These are phyloP conservation scores for Ladona fulva DNA, from an alignment of 1,140 invertebrate genomes.

Conservation along the genomic window DNA sequence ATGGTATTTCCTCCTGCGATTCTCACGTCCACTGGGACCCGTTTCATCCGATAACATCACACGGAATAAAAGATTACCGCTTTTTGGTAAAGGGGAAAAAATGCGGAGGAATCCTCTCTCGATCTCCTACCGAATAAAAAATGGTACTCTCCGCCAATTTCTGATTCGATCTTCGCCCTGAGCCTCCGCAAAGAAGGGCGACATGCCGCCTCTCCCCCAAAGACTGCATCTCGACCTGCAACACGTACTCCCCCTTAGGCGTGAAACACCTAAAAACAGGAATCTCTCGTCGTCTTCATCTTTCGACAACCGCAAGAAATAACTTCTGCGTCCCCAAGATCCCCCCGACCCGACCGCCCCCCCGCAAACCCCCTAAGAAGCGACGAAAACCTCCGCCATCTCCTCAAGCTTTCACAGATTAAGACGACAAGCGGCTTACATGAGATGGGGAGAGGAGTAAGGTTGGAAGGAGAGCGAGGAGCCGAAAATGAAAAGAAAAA, in stretches of 20 bases:
- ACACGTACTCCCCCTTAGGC: too few species aligned
- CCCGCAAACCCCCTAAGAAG: neutral
- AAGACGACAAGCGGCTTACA: conserved; percentile 3
- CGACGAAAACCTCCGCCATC: neutral
- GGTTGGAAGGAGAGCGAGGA: neutral
- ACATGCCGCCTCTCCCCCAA: neutral
- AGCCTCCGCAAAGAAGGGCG: neutral
- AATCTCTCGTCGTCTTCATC: neutral
- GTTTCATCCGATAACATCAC: neutral
- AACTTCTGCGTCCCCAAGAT: neutral
- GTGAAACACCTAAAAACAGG: neutral
- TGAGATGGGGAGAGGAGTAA: neutral
- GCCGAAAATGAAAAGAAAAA: neutral
- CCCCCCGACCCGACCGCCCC: too few species aligned
- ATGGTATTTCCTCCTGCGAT: too few species aligned
- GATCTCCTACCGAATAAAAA: neutral
- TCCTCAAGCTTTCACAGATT: neutral
- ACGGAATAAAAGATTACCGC: conserved; percentile 1
- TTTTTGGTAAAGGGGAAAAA: neutral
- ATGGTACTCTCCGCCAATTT: neutral
- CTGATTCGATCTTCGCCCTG: neutral
- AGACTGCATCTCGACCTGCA: too few species aligned
- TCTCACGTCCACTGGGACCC: too few species aligned
- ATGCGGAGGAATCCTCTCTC: neutral
- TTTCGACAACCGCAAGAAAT: neutral